Percentiles rank a stretch among this genome's conserved stretches.
Evolutionary conservation across 2,888 invertebrate genomes (phyloP).

Genomic region (Ariolimax columbianus): DNA sequence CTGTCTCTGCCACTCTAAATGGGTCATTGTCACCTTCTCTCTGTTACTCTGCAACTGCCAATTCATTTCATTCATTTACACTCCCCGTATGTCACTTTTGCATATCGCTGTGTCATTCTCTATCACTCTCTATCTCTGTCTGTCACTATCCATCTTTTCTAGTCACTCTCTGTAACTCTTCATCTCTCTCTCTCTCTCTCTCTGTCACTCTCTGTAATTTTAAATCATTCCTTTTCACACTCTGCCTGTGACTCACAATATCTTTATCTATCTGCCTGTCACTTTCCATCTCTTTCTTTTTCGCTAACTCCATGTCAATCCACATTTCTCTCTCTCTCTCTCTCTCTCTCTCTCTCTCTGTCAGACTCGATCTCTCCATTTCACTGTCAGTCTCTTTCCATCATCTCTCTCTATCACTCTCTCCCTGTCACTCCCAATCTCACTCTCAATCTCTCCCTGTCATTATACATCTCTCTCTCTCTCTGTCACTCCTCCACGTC

Average conservation of each 20-base stretch:
- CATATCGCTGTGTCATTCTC: background rate
- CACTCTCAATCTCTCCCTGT: too few relatives aligned
- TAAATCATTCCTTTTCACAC: background rate
- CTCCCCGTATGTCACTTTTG: background rate
- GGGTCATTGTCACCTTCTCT: background rate
- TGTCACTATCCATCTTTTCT: background rate
- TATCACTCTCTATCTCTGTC: background rate
- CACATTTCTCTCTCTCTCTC: too few relatives aligned
- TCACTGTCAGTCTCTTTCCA: too few relatives aligned
- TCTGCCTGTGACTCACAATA: background rate
- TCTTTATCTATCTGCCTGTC: too few relatives aligned
- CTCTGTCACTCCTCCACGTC: too few relatives aligned
- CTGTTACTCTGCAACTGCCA: background rate
- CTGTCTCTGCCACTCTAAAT: background rate
- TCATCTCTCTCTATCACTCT: too few relatives aligned
- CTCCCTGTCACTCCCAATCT: too few relatives aligned
- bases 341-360: too few relatives aligned
- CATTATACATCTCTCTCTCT: too few relatives aligned
- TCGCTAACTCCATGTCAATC: too few relatives aligned
- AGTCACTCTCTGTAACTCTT: background rate
- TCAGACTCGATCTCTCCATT: too few relatives aligned
- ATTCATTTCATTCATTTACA: background rate
- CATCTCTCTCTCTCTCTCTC: slow-evolving; percentile 26
- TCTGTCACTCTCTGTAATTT: background rate
- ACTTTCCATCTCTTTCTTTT: too few relatives aligned